Percentiles rank a stretch among this genome's conserved stretches.
phyloP scores from a whole-genome alignment of 2,888 invertebrate species.

The Arctia plantaginis region DNA sequence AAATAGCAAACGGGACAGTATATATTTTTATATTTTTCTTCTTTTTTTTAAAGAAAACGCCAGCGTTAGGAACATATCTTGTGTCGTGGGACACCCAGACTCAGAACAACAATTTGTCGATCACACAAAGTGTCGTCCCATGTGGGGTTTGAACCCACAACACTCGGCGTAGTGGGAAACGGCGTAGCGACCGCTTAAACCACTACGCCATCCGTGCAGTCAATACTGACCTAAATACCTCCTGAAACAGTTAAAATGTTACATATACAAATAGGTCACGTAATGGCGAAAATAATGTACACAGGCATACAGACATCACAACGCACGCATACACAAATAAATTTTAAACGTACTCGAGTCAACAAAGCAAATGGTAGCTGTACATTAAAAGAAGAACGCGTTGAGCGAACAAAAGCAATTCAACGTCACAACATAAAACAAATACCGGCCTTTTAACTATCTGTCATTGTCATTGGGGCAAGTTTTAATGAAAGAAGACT shows the following conservation, averaged over 20 bases:
- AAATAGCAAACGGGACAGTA: too few relatives aligned
- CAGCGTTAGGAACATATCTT: too few relatives aligned
- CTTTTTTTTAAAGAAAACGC: too few relatives aligned
- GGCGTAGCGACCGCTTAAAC: too few relatives aligned
- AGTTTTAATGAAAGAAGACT: not conserved
- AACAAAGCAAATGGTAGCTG: not conserved
- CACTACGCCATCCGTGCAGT: too few relatives aligned
- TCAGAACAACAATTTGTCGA: too few relatives aligned
- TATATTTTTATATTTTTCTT: too few relatives aligned
- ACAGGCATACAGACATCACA: not conserved
- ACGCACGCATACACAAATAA: not conserved
- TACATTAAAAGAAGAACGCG: not conserved
- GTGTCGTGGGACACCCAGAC: too few relatives aligned
- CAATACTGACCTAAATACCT: not conserved
- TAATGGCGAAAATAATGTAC: not conserved
- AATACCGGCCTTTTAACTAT: not conserved
- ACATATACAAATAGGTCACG: not conserved
- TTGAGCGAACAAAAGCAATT: not conserved
- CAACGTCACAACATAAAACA: slow-evolving; percentile 1
- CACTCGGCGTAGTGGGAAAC: too few relatives aligned
- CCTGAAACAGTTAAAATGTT: not conserved
- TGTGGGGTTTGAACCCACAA: too few relatives aligned
- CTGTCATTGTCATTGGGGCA: not conserved
- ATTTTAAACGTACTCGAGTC: not conserved
- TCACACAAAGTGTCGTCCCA: too few relatives aligned